Evolutionary conservation across 30 jellyfish, hydroid and myxozoan genomes (phyloP), one percentile per base, ranked within the genome.

Genomic region (Aurelia aurita complex sp. Pacific): DNA sequence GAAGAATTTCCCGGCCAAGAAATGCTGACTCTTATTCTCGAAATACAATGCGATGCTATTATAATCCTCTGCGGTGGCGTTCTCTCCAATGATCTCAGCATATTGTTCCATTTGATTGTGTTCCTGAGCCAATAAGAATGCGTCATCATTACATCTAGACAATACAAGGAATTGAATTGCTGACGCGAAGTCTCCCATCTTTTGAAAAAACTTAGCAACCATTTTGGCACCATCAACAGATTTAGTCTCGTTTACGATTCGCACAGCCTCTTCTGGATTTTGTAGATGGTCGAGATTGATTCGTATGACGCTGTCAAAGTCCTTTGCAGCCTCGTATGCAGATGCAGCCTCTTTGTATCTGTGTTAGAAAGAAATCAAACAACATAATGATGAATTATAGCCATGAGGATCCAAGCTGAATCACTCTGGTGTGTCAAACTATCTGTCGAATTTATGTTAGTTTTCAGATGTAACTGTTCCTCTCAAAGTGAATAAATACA

Each of bases 201-300:
- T 82, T 67, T 95, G 99, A 81, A 95, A 95, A 81, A 95, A 95
- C 92, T 94, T 94, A 15, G 99, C 99, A 16, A 95, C 99, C 96
- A 95, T 81, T 70, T 86, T 90, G 4, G 99, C 99, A 38, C 99
- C 99, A 33, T 95, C 99, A 19, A 87, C 98, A 3, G 98, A 89
- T 67, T 95, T 97, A n/a, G 99, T 95, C 92, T 95, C 99, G 90
- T 88, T 95, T 64, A 95, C 99, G 71, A 95, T 75, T 8, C 83
- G 86, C 51, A 95, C 99, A 79, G 99, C 99, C 90, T 89, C 99
- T 83, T 95, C 99, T 43, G 99, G 99, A 76, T 90, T 90, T 63
- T 95, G 97, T 54, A 95, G 88, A 66, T 95, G 97, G 32, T 95
- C 99, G 53, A 95, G 82, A 70, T 89, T 75, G 74, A 95, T 90